phyloP scores from a whole-genome alignment of 2,888 invertebrate species.

The Nephrotoma appendiculata region DNA sequence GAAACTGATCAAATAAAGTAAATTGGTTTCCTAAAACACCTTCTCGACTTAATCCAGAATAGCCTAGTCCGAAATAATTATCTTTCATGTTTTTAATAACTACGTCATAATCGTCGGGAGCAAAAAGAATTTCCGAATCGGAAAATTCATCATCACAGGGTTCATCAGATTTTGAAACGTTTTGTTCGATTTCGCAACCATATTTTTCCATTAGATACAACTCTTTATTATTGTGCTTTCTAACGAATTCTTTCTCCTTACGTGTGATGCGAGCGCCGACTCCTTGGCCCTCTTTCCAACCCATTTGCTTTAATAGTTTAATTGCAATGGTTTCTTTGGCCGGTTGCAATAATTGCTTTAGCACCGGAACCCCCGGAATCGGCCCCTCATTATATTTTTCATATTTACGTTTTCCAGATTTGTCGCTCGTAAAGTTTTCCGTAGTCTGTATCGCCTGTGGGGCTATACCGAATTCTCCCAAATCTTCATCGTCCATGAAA shows the following conservation, averaged over 20 bases:
- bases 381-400: constrained; percentile 19
- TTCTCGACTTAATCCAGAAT: constrained; percentile 53
- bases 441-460: constrained; percentile 72
- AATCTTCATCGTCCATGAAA: constrained; percentile 97
- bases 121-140: constrained; percentile 34
- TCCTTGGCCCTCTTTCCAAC: constrained; percentile 85
- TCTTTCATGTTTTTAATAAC: constrained; percentile 58
- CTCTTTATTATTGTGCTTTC: constrained; percentile 22
- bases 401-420: constrained; percentile 28
- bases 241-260: constrained; percentile 29
- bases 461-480: constrained; percentile 89
- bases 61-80: constrained; percentile 69
- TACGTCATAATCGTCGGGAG: constrained; percentile 69
- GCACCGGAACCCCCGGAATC: constrained; percentile 48
- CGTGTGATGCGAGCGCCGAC: constrained; percentile 32
- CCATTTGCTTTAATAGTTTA: constrained; percentile 72
- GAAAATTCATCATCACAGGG: constrained; percentile 13
- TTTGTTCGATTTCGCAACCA: constrained; percentile 19
- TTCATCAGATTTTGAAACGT: neutral
- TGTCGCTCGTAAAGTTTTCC: constrained; percentile 44
- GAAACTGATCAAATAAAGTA: constrained; percentile 31
- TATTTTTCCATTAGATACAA: constrained; percentile 26
- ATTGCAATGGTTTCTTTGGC: constrained; percentile 82
- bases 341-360: constrained; percentile 53
- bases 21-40: constrained; percentile 38